Percentiles rank a stretch among this genome's conserved stretches.
phyloP scores from a whole-genome alignment of 2,797 vertebrate species.

The Alectoris magna region DNA sequence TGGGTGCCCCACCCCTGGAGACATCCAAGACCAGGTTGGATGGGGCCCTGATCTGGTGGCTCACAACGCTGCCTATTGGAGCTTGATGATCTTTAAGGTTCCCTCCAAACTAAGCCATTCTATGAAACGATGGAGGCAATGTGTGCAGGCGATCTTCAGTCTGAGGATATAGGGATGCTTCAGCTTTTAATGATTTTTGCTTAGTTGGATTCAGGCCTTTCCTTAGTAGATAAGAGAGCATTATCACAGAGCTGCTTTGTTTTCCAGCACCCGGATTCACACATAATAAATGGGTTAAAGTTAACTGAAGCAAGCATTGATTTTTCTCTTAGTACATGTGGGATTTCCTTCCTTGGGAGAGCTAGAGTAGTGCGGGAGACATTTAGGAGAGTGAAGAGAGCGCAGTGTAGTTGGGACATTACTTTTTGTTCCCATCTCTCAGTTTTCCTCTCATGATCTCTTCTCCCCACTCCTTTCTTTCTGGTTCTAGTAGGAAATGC shows the following conservation, averaged over 20 bases:
- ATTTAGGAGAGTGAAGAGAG: not conserved
- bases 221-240: constrained; percentile 2
- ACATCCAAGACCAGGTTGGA: too few relatives aligned
- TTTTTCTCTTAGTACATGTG: constrained; percentile 5
- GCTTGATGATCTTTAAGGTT: too few relatives aligned
- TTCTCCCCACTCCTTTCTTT: not conserved
- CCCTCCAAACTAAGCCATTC: too few relatives aligned
- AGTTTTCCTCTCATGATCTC: not conserved
- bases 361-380: not conserved
- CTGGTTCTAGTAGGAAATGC: not conserved
- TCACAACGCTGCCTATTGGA: too few relatives aligned
- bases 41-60: too few relatives aligned
- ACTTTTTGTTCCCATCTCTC: not conserved
- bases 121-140: not conserved
- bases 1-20: too few relatives aligned
- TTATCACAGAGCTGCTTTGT: constrained; percentile 53
- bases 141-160: not conserved
- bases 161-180: not conserved
- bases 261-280: constrained; percentile 22
- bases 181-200: constrained; percentile 8
- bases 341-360: constrained; percentile 30
- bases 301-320: constrained; percentile 36
- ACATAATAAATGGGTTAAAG: constrained; percentile 46
- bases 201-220: not conserved
- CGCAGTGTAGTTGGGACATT: accelerated